These are phyloP conservation scores for Philereme transversata DNA, from an alignment of 2,888 invertebrate genomes.

Conservation along the genomic window DNA sequence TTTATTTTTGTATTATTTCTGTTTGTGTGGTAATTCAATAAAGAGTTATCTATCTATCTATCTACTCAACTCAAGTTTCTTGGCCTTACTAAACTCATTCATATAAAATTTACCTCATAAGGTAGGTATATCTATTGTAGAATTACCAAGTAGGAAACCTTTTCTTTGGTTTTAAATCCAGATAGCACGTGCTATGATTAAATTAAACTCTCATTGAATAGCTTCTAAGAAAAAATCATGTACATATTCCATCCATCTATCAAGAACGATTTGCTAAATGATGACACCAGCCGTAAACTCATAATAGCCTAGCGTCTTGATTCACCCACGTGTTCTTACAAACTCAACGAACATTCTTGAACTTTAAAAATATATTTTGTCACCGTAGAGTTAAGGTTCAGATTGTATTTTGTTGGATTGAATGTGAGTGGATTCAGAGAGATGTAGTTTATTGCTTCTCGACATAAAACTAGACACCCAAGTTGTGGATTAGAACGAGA, in stretches of 20 bases:
- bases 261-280: slow-evolving; percentile 72
- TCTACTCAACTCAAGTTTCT: too few species aligned
- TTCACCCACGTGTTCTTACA: slow-evolving; percentile 68
- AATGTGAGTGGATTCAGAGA: slow-evolving; percentile 48
- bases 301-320: slow-evolving; percentile 60
- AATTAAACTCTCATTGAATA: not conserved
- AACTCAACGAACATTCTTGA: slow-evolving; percentile 3
- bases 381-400: slow-evolving; percentile 44
- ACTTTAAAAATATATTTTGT: slow-evolving; percentile 39
- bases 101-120: too few species aligned
- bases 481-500: slow-evolving; percentile 74
- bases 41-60: too few species aligned
- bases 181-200: not conserved
- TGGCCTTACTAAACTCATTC: too few species aligned
- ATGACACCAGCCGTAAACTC: slow-evolving; percentile 71
- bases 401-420: slow-evolving; percentile 34
- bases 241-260: slow-evolving; percentile 50
- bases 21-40: too few species aligned
- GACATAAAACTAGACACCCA: slow-evolving; percentile 81
- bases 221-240: slow-evolving; percentile 2
- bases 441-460: slow-evolving; percentile 69
- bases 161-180: too few species aligned
- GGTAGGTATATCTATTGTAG: too few species aligned
- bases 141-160: too few species aligned
- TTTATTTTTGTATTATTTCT: too few species aligned